Evolutionary conservation across 1,140 invertebrate genomes (phyloP).

Genomic region (Aphis gossypii): DNA sequence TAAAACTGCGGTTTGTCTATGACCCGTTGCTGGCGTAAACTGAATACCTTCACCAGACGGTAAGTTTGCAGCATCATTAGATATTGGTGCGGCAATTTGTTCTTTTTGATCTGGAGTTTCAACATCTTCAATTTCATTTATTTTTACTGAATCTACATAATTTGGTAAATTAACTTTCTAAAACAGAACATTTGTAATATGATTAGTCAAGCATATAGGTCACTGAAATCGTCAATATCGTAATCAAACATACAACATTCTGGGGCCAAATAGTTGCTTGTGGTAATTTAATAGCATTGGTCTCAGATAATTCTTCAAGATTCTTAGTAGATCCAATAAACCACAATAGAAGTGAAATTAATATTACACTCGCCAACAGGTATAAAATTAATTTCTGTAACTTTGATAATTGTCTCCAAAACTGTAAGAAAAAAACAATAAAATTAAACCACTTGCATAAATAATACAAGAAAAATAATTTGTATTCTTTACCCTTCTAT

Average conservation of each 20-base stretch:
- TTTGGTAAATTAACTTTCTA: constrained; percentile 26
- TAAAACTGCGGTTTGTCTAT: constrained; percentile 81
- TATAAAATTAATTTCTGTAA: constrained; percentile 51
- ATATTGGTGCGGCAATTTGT: constrained; percentile 60
- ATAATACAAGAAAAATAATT: background rate
- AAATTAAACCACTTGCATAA: background rate
- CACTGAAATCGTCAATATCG: too few relatives aligned
- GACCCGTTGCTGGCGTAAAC: constrained; percentile 76
- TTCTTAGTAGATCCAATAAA: background rate
- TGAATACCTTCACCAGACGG: constrained; percentile 60
- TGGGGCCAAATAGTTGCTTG: constrained; percentile 23
- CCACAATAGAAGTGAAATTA: constrained; percentile 32
- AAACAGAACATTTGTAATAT: background rate
- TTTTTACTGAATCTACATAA: constrained; percentile 36
- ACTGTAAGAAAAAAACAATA: background rate
- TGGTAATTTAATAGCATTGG: constrained; percentile 13
- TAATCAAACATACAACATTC: background rate
- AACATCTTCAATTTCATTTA: constrained; percentile 1
- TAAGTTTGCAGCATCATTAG: constrained; percentile 61
- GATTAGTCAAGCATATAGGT: background rate
- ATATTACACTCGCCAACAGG: background rate
- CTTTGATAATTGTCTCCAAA: constrained; percentile 46
- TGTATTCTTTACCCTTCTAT: constrained; percentile 6
- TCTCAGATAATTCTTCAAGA: background rate
- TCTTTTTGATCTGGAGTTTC: background rate